Evolutionary conservation across 23 tunicate species (phyloP), one percentile per base, ranked within the genome.

Genomic region (Ciona savignyi): DNA sequence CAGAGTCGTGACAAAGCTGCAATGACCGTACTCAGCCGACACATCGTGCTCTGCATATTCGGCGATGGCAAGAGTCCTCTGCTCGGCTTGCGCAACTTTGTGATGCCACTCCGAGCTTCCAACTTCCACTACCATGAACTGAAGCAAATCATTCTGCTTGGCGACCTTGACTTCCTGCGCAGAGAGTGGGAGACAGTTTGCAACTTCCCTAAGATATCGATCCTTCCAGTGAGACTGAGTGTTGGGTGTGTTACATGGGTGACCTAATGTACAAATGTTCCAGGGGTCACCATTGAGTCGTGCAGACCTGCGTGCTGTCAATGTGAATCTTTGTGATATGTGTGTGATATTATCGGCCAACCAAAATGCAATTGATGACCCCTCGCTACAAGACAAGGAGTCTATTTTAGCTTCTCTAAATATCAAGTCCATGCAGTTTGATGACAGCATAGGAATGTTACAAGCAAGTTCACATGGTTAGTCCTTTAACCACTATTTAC

Each of bases 111-210:
- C 60, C 76, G 99, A 22, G 90, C 95, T 25, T 94, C 99, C 65
- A 94, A 94, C 77, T 94, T 94, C 64, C 99, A 94, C 70, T 87
- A 94, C 75, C 99, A 94, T 77, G 99, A 94, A 75, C 83, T 94
- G 48, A 87, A 88, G 56, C 94, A 82, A 24, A 94, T 94, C 76
- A 74, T 94, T n/a, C 62, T 94, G 19, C 90, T 94, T 48, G 99
- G 99, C n/a, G 95, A 94, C 51, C 65, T 94, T 34, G 89, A 88
- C 1, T 94, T 86, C 63, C 83, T 94, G 60, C 61, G 76, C 30
- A 64, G 87, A 35, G 99, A 94, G 76, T 94, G 99, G 99, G 99
- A 94, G 30, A 94, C 95, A 20, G 75, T 94, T 27, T 86, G 95
- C 80, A 86, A 87, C 80, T 94, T 94, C 61, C 99, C 99, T 1